Evolutionary conservation across 2,888 invertebrate genomes (phyloP).

Genomic region (Beris chalybata): DNA sequence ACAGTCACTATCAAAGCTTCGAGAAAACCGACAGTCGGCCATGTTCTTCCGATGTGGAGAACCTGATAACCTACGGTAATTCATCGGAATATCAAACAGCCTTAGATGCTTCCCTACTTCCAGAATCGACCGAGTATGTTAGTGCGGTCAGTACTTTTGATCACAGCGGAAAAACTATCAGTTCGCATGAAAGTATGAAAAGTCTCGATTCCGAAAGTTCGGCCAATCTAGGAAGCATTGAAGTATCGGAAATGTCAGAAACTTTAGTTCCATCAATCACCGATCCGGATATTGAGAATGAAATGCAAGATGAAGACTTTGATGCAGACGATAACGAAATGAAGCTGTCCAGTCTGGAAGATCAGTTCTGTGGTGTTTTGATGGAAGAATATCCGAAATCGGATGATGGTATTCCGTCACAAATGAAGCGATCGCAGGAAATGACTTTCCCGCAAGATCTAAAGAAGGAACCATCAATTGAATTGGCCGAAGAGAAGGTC

Average conservation of each 20-base stretch:
- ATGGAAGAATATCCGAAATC: conserved; percentile 61
- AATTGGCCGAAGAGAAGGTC: neutral
- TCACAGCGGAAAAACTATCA: conserved; percentile 57
- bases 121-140: conserved; percentile 82
- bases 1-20: conserved; percentile 86
- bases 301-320: conserved; percentile 47
- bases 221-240: conserved; percentile 84
- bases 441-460: conserved; percentile 80
- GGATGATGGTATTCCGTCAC: conserved; percentile 64
- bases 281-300: conserved; percentile 63
- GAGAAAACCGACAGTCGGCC: conserved; percentile 80
- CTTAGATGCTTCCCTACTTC: conserved; percentile 72
- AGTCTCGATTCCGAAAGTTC: conserved; percentile 88
- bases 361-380: conserved; percentile 62
- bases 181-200: conserved; percentile 87
- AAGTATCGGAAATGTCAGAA: conserved; percentile 90
- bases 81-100: conserved; percentile 89
- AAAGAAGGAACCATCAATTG: conserved; percentile 29
- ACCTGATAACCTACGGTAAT: conserved; percentile 71
- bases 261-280: conserved; percentile 89
- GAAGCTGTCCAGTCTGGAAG: conserved; percentile 50
- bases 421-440: conserved; percentile 87
- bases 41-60: conserved; percentile 84
- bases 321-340: conserved; percentile 44
- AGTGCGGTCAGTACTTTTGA: conserved; percentile 81